Evolutionary conservation across 1,140 invertebrate genomes (phyloP), one percentile per base, ranked within the genome.

Genomic region (Meloidogyne floridensis): DNA sequence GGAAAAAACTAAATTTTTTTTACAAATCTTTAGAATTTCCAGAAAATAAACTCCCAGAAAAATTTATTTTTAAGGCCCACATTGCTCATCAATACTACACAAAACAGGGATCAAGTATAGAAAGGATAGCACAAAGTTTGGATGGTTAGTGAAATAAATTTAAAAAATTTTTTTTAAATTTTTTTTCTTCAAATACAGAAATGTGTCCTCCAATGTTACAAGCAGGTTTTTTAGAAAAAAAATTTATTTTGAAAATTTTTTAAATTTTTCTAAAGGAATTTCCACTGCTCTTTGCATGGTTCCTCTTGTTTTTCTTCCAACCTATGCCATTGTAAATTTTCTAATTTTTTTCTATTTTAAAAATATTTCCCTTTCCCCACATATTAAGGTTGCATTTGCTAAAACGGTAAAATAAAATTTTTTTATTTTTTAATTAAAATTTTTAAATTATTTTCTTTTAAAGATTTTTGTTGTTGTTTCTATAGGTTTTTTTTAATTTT

Each of bases 21-120:
- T 32, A 32, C 75, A 59, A 47, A 47, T 3, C 6, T 47, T 47
- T 47, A 47, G 6, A 47, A 47, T 75, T 77, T 72, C n/a, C 70
- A 13, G 20, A 54, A 43, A 56, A 77, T 77, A 51, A 32, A 32
- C 2, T 32, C 1, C 32, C 32, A 32, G 4, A 42, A 18, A 18
- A 43, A 42, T 72, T 75, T 51, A 72, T 11, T 54, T 56, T 59
- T 81, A 86, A 86, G 11, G 87, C 87, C 11, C 88, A 89, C 75
- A 83, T 90, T 10, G 89, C 88, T 18, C 87, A 89, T 70, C 88
- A 87, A 70, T 87, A 78, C 72, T 88, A 87, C 79, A 83, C 78
- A n/a, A 87, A 88, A 32, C 69, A 69, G 11, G 81, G 80, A n/a
- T 20, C 65, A 7, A 81, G 85, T 13, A 53, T 69, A 42, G 87